Base-by-base conservation (phyloP, 2,888 invertebrate species). In the Drosophila pseudotalamancana region DNA sequence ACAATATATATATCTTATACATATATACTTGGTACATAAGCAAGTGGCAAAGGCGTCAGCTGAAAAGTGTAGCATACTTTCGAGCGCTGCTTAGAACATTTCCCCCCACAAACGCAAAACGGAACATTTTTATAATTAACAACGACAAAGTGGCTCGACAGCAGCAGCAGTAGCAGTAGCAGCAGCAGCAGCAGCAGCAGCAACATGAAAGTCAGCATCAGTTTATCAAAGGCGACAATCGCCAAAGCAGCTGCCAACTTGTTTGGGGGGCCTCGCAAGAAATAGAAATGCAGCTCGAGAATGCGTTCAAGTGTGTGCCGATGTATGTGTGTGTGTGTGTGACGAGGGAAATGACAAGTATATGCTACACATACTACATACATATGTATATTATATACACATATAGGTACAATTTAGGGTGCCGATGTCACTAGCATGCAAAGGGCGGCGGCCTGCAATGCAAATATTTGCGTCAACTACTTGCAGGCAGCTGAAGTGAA, bases 381-480 rank as follows among this genome's bases (percentile, higher is more conserved):
- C 11, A 23, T 12, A 37, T 43, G 1, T 31, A 27, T 21, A 48
- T 21, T 18, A 14, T 31, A 45, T 35, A n/a, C n/a, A n/a, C n/a
- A n/a, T n/a, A 25, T 14, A 16, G 25, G 40, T 11, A 19, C 43
- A 43, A 43, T 72, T 81, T 81, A 62, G 82, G 87, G 87, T 87
- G 87, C 65, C 72, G 67, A 46, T 56, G 78, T 73, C 55, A 48
- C 70, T 29, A 57, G 45, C 72, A 42, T 18, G 37, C 39, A 39
- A 55, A 54, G 49, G 49, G 37, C 31, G 42, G 39, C 65, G 55
- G 80, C 81, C 63, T 56, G 72, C 61, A 65, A 85, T 81, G 88
- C 88, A 84, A 84, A 84, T 88, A 88, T 88, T 84, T 88, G 82
- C 75, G 51, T 49, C 57, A 88, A 83, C 88, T 83, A 83, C 82